These are phyloP conservation scores for Numida meleagris DNA, from an alignment of 2,113 vertebrate genomes.

Conservation along the genomic window DNA sequence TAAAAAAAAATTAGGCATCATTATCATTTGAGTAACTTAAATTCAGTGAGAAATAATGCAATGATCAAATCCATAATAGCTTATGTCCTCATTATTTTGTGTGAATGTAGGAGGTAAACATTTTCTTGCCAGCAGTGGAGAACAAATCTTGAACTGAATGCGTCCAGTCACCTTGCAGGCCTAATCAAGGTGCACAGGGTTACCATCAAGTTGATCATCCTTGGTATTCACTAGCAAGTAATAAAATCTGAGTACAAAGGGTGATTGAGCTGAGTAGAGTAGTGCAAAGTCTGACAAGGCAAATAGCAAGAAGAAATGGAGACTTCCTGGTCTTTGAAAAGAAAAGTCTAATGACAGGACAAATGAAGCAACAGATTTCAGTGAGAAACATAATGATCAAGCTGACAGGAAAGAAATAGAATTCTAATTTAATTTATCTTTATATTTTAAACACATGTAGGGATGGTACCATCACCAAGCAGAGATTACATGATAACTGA, in stretches of 20 bases:
- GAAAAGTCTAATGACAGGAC: not conserved
- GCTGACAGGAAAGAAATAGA: not conserved
- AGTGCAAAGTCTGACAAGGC: not conserved
- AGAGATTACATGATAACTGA: not conserved
- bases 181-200: not conserved
- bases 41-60: not conserved
- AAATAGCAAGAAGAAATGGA: not conserved
- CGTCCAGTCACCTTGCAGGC: not conserved
- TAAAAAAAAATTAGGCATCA: too few species aligned
- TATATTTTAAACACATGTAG: not conserved
- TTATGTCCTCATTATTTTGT: not conserved
- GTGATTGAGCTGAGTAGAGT: not conserved
- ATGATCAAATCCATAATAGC: not conserved
- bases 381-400: not conserved
- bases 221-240: fast-evolving
- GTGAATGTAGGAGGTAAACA: not conserved
- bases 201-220: not conserved
- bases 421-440: not conserved
- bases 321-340: not conserved
- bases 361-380: not conserved
- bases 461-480: not conserved
- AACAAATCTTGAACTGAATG: not conserved
- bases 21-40: not conserved
- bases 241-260: not conserved
- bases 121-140: not conserved